These are phyloP conservation scores for Drosophila orena DNA, from an alignment of 1,140 invertebrate genomes.

Conservation along the genomic window DNA sequence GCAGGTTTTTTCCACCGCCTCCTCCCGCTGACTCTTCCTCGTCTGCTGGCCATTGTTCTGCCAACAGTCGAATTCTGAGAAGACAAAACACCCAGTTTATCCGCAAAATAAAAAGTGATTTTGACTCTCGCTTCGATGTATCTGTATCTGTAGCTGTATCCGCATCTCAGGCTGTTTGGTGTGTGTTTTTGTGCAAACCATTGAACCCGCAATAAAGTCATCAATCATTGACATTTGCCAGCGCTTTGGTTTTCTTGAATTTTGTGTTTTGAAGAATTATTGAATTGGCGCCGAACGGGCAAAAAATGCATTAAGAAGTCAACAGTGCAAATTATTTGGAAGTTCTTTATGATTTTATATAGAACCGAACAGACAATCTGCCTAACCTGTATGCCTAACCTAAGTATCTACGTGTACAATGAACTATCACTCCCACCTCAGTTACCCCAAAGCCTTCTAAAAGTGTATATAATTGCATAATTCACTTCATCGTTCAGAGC, in stretches of 20 bases:
- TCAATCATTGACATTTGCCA: constrained; percentile 84
- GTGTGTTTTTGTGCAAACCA: constrained; percentile 72
- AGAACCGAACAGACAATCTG: no score
- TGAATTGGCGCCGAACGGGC: constrained; percentile 58
- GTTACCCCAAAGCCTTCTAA: constrained; percentile 23
- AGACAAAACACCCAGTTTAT: constrained; percentile 75
- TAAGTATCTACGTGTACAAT: neutral
- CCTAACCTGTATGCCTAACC: neutral
- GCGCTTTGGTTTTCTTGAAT: constrained; percentile 46
- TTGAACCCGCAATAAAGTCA: constrained; percentile 84
- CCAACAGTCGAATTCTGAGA: constrained; percentile 71
- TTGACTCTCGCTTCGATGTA: constrained; percentile 46
- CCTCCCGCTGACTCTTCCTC: constrained; percentile 29
- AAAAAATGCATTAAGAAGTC: constrained; percentile 15
- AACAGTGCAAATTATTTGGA: constrained; percentile 3
- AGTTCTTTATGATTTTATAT: no score
- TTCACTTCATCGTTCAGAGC: constrained; percentile 34
- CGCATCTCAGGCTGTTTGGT: constrained; percentile 46
- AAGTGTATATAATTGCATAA: constrained; percentile 47
- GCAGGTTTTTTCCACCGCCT: constrained; percentile 69
- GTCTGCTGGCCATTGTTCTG: constrained; percentile 47
- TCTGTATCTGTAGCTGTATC: constrained; percentile 35
- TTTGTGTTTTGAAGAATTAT: constrained; percentile 74
- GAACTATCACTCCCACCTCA: neutral
- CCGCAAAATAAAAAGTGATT: constrained; percentile 80